Percentiles rank a stretch among this genome's conserved stretches.
Evolutionary conservation across 2,113 vertebrate species (phyloP).

Genomic region (Rhinolophus ferrumequinum): DNA sequence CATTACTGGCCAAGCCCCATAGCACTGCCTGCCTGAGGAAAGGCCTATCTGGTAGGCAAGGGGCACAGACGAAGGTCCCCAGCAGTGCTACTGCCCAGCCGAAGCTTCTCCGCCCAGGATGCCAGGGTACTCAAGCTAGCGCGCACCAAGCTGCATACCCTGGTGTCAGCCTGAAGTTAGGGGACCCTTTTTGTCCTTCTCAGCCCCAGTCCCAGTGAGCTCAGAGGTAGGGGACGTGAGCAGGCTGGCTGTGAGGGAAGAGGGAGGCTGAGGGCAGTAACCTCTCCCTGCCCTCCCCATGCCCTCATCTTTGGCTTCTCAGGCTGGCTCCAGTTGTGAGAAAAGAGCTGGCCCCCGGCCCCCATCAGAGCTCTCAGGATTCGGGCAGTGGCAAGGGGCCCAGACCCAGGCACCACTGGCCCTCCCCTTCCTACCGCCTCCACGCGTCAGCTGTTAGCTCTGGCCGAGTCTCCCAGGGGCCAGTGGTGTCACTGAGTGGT

Average conservation of each 20-base stretch:
- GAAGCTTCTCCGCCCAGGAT: neutral
- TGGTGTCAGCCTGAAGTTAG: too few species aligned
- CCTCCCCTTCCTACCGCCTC: neutral
- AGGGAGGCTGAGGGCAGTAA: too few species aligned
- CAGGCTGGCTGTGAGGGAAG: neutral
- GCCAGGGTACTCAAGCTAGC: neutral
- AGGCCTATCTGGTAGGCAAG: fast-evolving
- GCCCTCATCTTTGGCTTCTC: neutral
- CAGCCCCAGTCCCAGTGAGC: too few species aligned
- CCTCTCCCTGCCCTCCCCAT: neutral
- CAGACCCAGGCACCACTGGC: neutral
- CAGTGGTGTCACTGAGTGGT: too few species aligned
- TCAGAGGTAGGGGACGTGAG: neutral
- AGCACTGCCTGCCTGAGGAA: neutral
- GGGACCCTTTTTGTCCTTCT: neutral
- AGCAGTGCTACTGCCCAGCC: neutral
- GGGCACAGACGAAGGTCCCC: neutral
- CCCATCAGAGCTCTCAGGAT: neutral
- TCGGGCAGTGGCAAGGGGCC: too few species aligned
- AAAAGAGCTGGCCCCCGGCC: neutral
- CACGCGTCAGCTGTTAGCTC: neutral
- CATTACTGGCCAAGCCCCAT: neutral
- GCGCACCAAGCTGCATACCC: neutral
- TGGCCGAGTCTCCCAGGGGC: neutral
- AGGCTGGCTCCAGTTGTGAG: neutral